phyloP scores from a whole-genome alignment of 2,113 vertebrate genomes.

The Ictalurus punctatus region DNA sequence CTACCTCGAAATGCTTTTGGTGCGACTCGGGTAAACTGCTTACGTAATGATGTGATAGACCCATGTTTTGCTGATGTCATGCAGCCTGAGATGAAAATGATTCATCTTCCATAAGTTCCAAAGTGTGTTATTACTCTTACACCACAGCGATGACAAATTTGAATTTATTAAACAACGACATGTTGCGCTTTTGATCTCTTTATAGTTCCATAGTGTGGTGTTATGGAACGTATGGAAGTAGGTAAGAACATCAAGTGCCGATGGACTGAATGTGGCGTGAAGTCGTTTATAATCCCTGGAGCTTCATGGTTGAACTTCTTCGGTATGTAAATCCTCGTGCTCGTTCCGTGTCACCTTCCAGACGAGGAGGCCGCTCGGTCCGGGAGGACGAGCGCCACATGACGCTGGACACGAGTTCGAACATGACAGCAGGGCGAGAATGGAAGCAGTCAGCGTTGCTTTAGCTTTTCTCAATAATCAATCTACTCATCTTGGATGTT shows the following conservation, averaged over 20 bases:
- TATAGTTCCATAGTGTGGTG: too few relatives aligned
- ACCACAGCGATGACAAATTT: neutral
- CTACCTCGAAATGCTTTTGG: neutral
- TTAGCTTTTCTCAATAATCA: constrained; percentile 75
- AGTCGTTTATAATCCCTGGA: neutral
- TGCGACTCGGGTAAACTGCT: neutral
- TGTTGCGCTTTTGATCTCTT: neutral
- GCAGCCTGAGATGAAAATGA: neutral
- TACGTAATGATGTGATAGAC: neutral
- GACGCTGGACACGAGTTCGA: constrained; percentile 44
- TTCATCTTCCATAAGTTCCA: neutral
- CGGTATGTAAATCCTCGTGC: neutral
- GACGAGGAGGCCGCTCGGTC: constrained; percentile 6
- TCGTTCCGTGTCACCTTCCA: neutral
- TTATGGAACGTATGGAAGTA: neutral
- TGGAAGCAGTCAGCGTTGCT: constrained; percentile 64
- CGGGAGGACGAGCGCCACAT: constrained; percentile 37
- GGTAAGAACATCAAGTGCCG: neutral
- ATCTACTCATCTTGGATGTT: constrained; percentile 76
- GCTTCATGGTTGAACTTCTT: neutral
- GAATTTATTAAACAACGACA: neutral
- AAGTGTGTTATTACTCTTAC: neutral
- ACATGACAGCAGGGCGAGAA: constrained; percentile 65
- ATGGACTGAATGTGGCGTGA: neutral
- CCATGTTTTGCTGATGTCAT: neutral